Conservation (phyloP, 2,113 vertebrate species). For the Orthonyx spaldingii region DNA sequence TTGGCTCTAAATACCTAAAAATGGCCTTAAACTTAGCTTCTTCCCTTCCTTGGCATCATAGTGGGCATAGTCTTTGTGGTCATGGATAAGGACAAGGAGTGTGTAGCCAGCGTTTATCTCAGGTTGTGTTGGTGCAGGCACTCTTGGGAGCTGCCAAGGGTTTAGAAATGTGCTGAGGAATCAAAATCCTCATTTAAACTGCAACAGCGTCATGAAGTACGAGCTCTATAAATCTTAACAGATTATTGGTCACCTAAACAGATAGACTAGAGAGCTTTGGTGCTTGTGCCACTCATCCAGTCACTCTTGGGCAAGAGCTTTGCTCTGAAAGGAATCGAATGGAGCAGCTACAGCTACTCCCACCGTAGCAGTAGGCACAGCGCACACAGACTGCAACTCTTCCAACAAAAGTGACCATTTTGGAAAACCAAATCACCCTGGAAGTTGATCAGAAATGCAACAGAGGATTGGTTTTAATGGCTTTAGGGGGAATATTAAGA, state of each 20-base stretch:
- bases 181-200: background rate
- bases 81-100: background rate
- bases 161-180: background rate
- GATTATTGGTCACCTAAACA: background rate
- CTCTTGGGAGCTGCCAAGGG: background rate
- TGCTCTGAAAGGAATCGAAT: background rate
- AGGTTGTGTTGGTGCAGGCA: background rate
- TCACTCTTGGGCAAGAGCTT: background rate
- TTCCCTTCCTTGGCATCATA: background rate
- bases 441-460: slow-evolving; percentile 25
- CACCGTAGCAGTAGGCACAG: background rate
- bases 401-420: background rate
- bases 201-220: background rate
- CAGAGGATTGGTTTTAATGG: background rate
- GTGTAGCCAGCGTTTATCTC: background rate
- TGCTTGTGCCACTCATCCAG: background rate
- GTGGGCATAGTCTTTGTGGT: background rate
- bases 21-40: background rate
- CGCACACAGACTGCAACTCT: background rate
- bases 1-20: background rate
- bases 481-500: slow-evolving; percentile 46
- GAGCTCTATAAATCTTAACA: background rate
- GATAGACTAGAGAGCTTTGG: background rate
- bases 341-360: background rate
- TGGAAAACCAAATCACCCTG: background rate